Evolutionary conservation across 2,113 vertebrate genomes (phyloP).

Genomic region (Bufo bufo): DNA sequence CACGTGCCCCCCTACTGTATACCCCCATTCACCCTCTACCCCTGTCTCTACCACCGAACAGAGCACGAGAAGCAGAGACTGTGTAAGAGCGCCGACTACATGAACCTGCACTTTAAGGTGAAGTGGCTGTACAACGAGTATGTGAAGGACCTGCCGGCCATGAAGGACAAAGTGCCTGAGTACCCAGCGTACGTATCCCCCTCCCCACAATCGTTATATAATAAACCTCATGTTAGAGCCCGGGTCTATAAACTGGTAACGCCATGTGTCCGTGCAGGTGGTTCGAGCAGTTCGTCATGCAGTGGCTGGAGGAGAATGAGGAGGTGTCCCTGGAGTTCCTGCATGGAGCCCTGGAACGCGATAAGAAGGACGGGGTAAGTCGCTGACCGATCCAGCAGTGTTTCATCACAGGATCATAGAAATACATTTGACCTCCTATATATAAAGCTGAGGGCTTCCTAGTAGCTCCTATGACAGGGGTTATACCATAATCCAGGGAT

Average conservation of each 20-base stretch:
- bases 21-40: neutral
- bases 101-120: slow-evolving; percentile 99
- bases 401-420: neutral
- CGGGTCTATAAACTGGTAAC: neutral
- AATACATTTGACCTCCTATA: no score
- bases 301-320: slow-evolving; percentile 97
- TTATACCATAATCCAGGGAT: no score
- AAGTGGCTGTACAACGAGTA: slow-evolving; percentile 98
- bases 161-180: slow-evolving; percentile 85
- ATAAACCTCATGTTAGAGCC: neutral
- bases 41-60: slow-evolving; percentile 62
- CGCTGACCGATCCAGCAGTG: no score
- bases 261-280: slow-evolving; percentile 75
- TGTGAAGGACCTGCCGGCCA: slow-evolving; percentile 84
- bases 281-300: slow-evolving; percentile 96
- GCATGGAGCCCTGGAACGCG: slow-evolving; percentile 92
- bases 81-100: slow-evolving; percentile 98
- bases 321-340: slow-evolving; percentile 96
- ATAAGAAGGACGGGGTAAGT: slow-evolving; percentile 97
- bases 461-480: no score
- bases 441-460: no score
- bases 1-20: no score
- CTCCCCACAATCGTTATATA: neutral
- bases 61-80: slow-evolving; percentile 93
- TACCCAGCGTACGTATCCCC: slow-evolving; percentile 87